These are phyloP conservation scores for Parnassius orleans DNA, from an alignment of 2,888 invertebrate species.

Conservation along the genomic window DNA sequence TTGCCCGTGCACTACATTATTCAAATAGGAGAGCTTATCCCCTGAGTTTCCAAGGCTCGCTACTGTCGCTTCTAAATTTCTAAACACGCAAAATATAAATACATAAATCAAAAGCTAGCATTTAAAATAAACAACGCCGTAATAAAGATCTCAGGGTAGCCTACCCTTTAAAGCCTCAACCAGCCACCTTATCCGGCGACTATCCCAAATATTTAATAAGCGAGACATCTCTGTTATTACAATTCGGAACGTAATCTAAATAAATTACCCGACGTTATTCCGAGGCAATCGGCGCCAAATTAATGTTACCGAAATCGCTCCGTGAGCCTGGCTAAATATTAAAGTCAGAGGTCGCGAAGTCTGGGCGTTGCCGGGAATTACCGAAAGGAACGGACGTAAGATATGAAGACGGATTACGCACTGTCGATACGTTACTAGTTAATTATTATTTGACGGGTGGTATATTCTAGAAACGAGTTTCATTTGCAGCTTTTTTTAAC, in stretches of 20 bases:
- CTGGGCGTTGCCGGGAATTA: not conserved
- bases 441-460: no score
- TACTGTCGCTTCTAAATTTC: no score
- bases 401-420: no score
- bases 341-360: slow-evolving; percentile 3
- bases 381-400: not conserved
- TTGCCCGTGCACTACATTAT: no score
- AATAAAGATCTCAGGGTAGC: not conserved
- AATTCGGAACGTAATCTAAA: slow-evolving; percentile 8
- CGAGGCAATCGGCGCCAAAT: slow-evolving; percentile 4
- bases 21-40: no score
- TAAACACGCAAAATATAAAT: no score
- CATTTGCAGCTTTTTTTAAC: no score
- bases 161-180: not conserved
- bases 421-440: no score
- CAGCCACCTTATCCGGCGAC: not conserved
- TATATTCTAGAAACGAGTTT: no score
- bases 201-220: slow-evolving; percentile 6
- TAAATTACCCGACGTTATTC: slow-evolving; percentile 3
- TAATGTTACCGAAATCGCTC: slow-evolving; percentile 8
- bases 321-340: not conserved
- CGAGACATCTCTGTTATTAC: slow-evolving; percentile 8
- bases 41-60: no score
- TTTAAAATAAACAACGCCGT: not conserved
- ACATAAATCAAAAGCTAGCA: not conserved